Percentiles rank a stretch among this genome's conserved stretches.
These are phyloP conservation scores for Polydrusus pterygomalis DNA, from an alignment of 2,888 invertebrate genomes.

Conservation along the genomic window DNA sequence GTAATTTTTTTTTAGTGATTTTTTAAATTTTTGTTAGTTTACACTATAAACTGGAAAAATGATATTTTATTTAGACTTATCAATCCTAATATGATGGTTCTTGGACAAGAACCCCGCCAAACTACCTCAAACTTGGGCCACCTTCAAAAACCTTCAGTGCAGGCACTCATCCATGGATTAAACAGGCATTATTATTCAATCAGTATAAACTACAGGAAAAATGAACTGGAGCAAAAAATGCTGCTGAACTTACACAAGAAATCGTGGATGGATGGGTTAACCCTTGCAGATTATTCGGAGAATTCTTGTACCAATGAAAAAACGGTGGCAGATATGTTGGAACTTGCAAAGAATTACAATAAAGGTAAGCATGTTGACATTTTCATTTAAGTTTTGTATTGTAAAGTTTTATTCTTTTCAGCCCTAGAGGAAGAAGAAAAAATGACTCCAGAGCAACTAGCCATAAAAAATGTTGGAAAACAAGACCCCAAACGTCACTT, in stretches of 20 bases:
- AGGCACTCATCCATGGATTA: constrained; percentile 98
- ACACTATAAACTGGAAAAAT: not conserved
- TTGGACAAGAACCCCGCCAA: constrained; percentile 98
- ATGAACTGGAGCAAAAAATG: constrained; percentile 99
- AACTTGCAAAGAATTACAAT: constrained; percentile 94
- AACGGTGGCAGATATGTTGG: constrained; percentile 96
- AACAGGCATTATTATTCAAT: constrained; percentile 99
- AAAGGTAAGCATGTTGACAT: constrained; percentile 67
- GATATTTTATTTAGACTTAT: constrained; percentile 81
- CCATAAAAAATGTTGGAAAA: constrained; percentile 99
- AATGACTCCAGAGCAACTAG: constrained; percentile 99
- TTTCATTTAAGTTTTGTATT: not conserved
- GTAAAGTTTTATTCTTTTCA: not conserved
- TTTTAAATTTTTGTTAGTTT: not conserved
- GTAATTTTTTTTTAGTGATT: constrained; percentile 54
- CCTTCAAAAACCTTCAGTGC: constrained; percentile 98
- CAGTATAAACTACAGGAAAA: constrained; percentile 99
- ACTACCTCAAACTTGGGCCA: constrained; percentile 99
- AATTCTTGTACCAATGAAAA: constrained; percentile 95
- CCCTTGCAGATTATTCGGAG: constrained; percentile 91
- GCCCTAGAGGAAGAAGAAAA: constrained; percentile 99
- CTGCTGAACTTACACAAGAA: constrained; percentile 98
- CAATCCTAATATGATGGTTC: constrained; percentile 99
- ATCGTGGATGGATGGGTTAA: constrained; percentile 98
- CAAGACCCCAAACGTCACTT: constrained; percentile 99